Evolutionary conservation across 1,140 invertebrate genomes (phyloP).

Genomic region (Drosophila pruinosa): DNA sequence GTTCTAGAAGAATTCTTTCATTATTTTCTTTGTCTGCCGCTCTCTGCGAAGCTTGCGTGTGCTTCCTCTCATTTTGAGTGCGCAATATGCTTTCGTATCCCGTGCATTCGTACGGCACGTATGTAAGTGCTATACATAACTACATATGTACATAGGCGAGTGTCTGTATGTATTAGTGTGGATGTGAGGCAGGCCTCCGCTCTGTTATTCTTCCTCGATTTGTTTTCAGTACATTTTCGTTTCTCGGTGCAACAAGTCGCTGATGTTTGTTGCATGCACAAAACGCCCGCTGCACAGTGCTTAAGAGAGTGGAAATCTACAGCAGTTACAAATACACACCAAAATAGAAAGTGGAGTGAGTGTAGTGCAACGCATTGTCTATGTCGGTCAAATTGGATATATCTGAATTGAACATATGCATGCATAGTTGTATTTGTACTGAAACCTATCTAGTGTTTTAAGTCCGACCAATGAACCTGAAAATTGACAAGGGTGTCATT

Average conservation of each 20-base stretch:
- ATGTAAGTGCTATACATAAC: neutral
- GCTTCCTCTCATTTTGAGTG: conserved; percentile 11
- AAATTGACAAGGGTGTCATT: neutral
- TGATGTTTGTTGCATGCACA: conserved; percentile 25
- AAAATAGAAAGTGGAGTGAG: conserved; percentile 68
- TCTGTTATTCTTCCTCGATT: conserved; percentile 62
- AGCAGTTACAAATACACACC: conserved; percentile 16
- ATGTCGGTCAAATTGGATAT: neutral
- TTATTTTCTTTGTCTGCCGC: conserved; percentile 29
- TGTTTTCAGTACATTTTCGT: conserved; percentile 62
- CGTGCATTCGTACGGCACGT: neutral
- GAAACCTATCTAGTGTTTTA: conserved; percentile 10
- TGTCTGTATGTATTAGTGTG: conserved; percentile 5
- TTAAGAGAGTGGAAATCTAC: conserved; percentile 40
- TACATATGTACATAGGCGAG: neutral
- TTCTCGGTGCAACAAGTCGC: conserved; percentile 72
- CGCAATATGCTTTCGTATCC: conserved; percentile 21
- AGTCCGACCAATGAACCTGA: conserved; percentile 50
- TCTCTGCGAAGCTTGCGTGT: neutral
- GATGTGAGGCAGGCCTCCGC: conserved; percentile 13
- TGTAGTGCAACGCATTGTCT: conserved; percentile 23
- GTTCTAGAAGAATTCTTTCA: conserved; percentile 34
- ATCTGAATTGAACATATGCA: neutral
- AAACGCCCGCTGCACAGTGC: conserved; percentile 7
- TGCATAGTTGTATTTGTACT: neutral